phyloP scores from a whole-genome alignment of 2,888 invertebrate genomes.

The Dendrolimus pini region DNA sequence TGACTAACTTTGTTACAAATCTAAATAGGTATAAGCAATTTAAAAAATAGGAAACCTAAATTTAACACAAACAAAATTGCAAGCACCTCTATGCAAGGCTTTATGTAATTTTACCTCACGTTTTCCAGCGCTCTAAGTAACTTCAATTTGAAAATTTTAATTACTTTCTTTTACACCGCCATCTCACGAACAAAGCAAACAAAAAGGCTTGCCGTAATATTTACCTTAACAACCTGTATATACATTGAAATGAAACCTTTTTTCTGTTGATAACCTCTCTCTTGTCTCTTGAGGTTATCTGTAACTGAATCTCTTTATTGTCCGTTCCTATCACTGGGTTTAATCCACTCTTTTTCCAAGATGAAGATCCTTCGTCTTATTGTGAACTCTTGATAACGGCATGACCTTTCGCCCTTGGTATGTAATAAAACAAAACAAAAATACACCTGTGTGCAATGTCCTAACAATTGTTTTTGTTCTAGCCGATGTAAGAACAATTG shows the following conservation, averaged over 20 bases:
- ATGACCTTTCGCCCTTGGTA: constrained; percentile 49
- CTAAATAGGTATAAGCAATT: neutral
- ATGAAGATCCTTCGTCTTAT: constrained; percentile 44
- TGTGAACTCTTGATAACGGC: constrained; percentile 51
- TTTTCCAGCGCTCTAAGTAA: neutral
- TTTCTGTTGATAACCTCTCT: constrained; percentile 4
- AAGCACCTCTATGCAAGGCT: neutral
- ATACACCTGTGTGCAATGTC: constrained; percentile 56
- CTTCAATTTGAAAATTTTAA: neutral
- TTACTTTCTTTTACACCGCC: neutral
- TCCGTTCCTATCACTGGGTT: constrained; percentile 61
- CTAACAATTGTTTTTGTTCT: constrained; percentile 42
- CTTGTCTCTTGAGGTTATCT: constrained; percentile 36
- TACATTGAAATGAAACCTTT: constrained; percentile 31
- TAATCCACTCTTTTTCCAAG: constrained; percentile 66
- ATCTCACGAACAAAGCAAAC: constrained; percentile 11
- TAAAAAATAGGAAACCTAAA: neutral
- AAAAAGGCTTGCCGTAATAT: constrained; percentile 26
- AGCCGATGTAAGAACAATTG: constrained; percentile 13
- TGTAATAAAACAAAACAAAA: constrained; percentile 42
- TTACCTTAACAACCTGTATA: constrained; percentile 36
- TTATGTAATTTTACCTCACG: neutral
- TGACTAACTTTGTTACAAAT: too few relatives aligned
- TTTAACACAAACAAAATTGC: neutral
- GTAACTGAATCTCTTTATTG: constrained; percentile 51